phyloP scores from a whole-genome alignment of 2,113 vertebrate species.

The Todiramphus saurophagus region DNA sequence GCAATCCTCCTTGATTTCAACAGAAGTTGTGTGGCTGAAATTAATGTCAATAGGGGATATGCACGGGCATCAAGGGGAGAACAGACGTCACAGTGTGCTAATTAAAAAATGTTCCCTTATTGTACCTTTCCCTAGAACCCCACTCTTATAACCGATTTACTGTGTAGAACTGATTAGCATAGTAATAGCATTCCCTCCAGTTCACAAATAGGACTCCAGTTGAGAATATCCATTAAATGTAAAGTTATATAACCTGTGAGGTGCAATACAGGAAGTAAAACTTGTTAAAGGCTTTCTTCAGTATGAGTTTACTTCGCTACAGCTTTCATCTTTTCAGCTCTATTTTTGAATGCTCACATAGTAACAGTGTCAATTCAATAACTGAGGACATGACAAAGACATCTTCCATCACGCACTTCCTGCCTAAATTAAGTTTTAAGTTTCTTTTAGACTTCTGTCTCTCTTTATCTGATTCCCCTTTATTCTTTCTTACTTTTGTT shows the following conservation, averaged over 20 bases:
- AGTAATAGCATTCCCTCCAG: conserved; percentile 59
- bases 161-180: conserved; percentile 66
- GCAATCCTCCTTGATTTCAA: not conserved
- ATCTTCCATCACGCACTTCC: not conserved
- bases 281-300: conserved; percentile 15
- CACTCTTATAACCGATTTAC: conserved; percentile 55
- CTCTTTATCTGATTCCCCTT: not conserved
- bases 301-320: not conserved
- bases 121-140: conserved; percentile 43
- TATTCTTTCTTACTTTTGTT: not conserved
- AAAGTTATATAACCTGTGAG: conserved; percentile 21
- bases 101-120: conserved; percentile 55
- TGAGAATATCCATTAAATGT: conserved; percentile 65
- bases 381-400: not conserved
- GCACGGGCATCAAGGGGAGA: not conserved
- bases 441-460: not conserved
- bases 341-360: not conserved
- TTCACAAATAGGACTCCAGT: conserved; percentile 57
- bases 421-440: not conserved
- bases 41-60: not conserved
- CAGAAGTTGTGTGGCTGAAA: not conserved
- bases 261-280: conserved; percentile 19
- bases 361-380: not conserved
- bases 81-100: conserved; percentile 30
- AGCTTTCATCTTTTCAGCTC: not conserved